phyloP scores from a whole-genome alignment of 2,113 vertebrate genomes.

The Nothoprocta perdicaria region DNA sequence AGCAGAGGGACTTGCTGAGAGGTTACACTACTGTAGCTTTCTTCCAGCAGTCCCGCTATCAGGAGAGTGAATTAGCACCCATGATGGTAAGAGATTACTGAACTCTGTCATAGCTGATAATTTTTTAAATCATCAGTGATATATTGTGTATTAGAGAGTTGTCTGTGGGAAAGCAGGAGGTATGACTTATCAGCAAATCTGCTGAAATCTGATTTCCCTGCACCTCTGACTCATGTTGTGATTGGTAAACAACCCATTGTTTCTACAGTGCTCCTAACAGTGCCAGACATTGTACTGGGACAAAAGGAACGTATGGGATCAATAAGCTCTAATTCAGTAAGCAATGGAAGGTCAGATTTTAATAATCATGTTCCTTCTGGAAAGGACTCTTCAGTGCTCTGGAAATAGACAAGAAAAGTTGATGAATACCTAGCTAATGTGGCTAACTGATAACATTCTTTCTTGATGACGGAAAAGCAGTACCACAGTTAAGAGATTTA shows the following conservation, averaged over 20 bases:
- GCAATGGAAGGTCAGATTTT: not conserved
- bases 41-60: not conserved
- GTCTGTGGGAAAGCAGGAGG: not conserved
- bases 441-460: not conserved
- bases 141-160: not conserved
- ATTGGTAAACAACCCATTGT: not conserved
- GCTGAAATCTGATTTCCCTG: not conserved
- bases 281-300: not conserved
- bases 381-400: not conserved
- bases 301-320: not conserved
- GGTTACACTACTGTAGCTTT: not conserved
- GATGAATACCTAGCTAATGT: not conserved
- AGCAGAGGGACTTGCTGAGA: not conserved
- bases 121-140: not conserved
- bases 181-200: not conserved
- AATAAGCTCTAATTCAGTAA: not conserved
- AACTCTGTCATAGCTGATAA: not conserved
- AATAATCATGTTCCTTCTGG: not conserved
- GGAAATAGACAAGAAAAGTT: not conserved
- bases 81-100: not conserved
- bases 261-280: not conserved
- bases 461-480: not conserved
- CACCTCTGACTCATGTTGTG: not conserved
- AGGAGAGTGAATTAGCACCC: not conserved
- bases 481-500: not conserved